Conservation (phyloP, 2,113 vertebrate genomes). For the Catharus minimus region DNA sequence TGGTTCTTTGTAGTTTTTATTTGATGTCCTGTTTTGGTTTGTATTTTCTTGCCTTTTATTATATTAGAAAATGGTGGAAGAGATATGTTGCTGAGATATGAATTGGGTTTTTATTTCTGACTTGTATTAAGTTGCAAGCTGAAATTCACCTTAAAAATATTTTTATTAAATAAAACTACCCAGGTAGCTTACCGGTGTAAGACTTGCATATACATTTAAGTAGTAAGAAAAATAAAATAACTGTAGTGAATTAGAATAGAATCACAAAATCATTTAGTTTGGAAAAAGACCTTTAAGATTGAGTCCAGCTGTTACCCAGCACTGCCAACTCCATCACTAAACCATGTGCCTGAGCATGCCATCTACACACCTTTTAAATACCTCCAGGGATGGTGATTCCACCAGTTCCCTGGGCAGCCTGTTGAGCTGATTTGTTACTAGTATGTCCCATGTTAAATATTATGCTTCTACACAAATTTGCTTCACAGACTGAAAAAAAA, state of each 20-base stretch:
- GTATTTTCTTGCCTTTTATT: constrained; percentile 7
- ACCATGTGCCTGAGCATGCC: not conserved
- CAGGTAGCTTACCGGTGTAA: not conserved
- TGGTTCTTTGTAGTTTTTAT: constrained; percentile 2
- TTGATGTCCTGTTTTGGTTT: not conserved
- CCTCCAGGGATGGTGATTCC: not conserved
- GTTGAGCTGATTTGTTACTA: not conserved
- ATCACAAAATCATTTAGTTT: not conserved
- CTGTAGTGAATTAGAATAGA: not conserved
- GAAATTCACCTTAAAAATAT: not conserved
- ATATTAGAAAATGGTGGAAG: not conserved
- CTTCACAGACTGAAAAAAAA: not conserved
- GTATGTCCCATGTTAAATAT: not conserved
- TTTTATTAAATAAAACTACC: not conserved
- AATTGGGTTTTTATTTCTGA: not conserved
- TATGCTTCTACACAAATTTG: not conserved
- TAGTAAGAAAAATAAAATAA: not conserved
- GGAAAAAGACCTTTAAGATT: not conserved
- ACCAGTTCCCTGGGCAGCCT: not conserved
- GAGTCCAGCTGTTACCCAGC: rapidly evolving
- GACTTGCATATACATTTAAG: not conserved
- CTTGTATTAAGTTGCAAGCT: not conserved
- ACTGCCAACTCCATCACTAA: not conserved
- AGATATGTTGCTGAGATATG: not conserved
- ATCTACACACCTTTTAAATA: not conserved